phyloP scores from a whole-genome alignment of 2,888 invertebrate genomes.

The Sminthurinus aureus region DNA sequence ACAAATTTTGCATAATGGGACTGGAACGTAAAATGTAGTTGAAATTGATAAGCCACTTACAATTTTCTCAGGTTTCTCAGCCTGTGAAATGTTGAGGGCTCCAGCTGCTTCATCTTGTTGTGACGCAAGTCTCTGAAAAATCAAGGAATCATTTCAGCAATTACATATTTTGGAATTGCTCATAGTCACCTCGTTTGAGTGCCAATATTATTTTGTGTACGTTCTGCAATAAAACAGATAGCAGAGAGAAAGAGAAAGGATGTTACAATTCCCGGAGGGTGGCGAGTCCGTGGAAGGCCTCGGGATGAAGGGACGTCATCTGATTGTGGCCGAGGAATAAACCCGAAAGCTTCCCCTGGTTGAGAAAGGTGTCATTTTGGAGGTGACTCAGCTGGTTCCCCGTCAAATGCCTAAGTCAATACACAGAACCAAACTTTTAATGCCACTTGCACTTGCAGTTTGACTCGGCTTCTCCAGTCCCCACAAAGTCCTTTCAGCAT shows the following conservation, averaged over 20 bases:
- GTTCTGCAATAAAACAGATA: too few relatives aligned
- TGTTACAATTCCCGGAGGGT: slow-evolving; percentile 55
- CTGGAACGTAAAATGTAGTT: background rate
- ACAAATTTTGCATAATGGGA: too few relatives aligned
- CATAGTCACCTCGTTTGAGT: background rate
- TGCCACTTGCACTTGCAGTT: too few relatives aligned
- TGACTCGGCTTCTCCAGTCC: too few relatives aligned
- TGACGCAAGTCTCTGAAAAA: slow-evolving; percentile 66
- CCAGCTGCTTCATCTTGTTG: slow-evolving; percentile 65
- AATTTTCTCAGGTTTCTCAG: slow-evolving; percentile 64
- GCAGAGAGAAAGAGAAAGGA: slow-evolving; percentile 5
- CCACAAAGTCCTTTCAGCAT: too few relatives aligned
- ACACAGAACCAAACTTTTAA: too few relatives aligned
- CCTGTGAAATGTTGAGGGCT: slow-evolving; percentile 63
- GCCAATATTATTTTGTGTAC: too few relatives aligned
- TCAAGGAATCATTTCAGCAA: too few relatives aligned
- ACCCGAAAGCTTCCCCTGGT: slow-evolving; percentile 48
- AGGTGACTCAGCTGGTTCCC: slow-evolving; percentile 51
- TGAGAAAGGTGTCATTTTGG: slow-evolving; percentile 46
- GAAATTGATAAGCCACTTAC: slow-evolving; percentile 62
- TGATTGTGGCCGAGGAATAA: slow-evolving; percentile 54
- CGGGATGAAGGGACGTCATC: slow-evolving; percentile 43
- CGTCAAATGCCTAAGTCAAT: slow-evolving; percentile 48
- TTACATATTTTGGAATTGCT: background rate
- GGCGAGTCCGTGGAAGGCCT: slow-evolving; percentile 49